Conservation (phyloP, 2,113 vertebrate genomes). For the Platichthys flesus region DNA sequence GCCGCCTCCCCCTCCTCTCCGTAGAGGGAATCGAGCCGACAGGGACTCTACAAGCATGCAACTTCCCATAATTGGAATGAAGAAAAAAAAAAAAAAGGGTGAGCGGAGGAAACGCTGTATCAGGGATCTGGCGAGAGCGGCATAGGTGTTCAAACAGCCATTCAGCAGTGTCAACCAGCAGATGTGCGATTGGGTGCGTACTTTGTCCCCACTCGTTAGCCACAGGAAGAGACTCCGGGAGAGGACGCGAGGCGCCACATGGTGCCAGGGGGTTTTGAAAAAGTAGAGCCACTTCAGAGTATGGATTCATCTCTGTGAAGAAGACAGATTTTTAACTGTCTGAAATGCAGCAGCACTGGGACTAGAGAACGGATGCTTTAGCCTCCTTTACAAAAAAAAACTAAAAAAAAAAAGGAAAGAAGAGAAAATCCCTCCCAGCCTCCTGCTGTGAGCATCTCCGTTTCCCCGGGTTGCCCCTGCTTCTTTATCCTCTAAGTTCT, state of each 20-base stretch:
- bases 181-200: slow-evolving; percentile 40
- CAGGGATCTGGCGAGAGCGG: slow-evolving; percentile 67
- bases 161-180: slow-evolving; percentile 69
- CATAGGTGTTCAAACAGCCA: slow-evolving; percentile 68
- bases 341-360: slow-evolving; percentile 37
- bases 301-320: slow-evolving; percentile 46
- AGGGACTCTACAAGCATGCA: slow-evolving; percentile 70
- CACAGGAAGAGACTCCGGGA: slow-evolving; percentile 21
- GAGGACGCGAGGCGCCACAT: neutral
- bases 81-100: slow-evolving; percentile 43
- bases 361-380: slow-evolving; percentile 29
- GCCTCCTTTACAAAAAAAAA: slow-evolving; percentile 2
- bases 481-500: slow-evolving; percentile 40
- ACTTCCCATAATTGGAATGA: slow-evolving; percentile 75
- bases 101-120: slow-evolving; percentile 63
- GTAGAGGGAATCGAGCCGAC: slow-evolving; percentile 67
- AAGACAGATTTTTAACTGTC: slow-evolving; percentile 34
- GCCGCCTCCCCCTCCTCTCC: neutral
- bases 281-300: slow-evolving; percentile 48
- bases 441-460: slow-evolving; percentile 46
- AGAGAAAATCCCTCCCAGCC: slow-evolving; percentile 28
- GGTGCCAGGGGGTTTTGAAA: slow-evolving; percentile 12
- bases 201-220: slow-evolving; percentile 56
- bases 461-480: slow-evolving; percentile 32
- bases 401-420: neutral